Base-by-base conservation (phyloP, 2,888 invertebrate species). In the Lissocephala sabroskyi region DNA sequence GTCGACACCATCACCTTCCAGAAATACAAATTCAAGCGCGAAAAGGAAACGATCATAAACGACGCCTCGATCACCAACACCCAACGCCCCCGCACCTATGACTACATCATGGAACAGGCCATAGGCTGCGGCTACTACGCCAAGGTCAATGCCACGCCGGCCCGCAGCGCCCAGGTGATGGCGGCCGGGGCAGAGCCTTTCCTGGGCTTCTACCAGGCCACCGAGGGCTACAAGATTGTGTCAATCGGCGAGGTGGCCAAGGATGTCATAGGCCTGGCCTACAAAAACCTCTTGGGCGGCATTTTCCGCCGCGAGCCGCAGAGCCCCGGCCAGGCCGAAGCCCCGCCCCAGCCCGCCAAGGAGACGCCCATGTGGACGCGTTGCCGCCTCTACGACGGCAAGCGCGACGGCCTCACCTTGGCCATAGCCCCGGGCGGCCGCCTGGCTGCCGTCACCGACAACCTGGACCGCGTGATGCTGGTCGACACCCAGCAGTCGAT, bases 191-290 rank as follows among this genome's bases (percentile, higher is more conserved):
- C 89, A 4, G 89, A 91, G 52, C 97, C 97, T 0, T 97, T 91
- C 84, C 82, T 95, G 50, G 95, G 94, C 1, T 96, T 95, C 84
- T 96, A 95, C 84, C 93, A 92, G 84, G 95, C 95, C 4, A 86
- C 95, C 45, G 97, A 97, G 87, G 96, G 96, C 16, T 91, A 91
- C 45, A 87, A 91, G 13, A 92, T 92, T 23, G 93, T 94, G 0
- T 88, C 92, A 10, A 86, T 97, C 10, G 91, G 94, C 42, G 96
- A 97, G 81, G 95, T 97, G n/a, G 96, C 96, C 0, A 91, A 93
- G 80, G 96, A 94, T 45, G 93, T 97, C 41, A 61, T 83, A 17
- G 82, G 82, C 1, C 58, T 79, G 59, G 96, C 96, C 1, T 92
- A 90, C 79, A 81, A 79, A 23, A 96, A 94, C 86, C 87, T 96